Conservation (phyloP, 2,888 invertebrate species). For the Agrotis puta region DNA sequence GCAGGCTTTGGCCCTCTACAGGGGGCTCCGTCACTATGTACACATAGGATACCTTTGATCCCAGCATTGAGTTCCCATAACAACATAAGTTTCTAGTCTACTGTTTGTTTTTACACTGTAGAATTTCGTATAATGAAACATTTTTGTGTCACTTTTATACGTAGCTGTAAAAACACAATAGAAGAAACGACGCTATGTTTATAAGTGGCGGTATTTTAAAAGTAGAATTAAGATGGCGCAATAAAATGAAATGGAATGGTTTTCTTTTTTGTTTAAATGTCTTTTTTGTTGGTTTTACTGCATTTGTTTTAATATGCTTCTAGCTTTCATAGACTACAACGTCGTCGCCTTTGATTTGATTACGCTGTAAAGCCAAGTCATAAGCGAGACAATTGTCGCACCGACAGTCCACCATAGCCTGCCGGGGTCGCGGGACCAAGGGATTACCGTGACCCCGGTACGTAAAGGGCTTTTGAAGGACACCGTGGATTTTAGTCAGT, state of each 20-base stretch:
- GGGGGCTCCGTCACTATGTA: too few relatives aligned
- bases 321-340: constrained; percentile 9
- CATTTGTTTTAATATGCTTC: constrained; percentile 20
- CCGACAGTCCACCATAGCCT: background rate
- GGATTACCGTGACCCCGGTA: too few relatives aligned
- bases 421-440: too few relatives aligned
- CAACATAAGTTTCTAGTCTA: background rate
- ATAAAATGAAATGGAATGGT: constrained; percentile 52
- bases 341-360: background rate
- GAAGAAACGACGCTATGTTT: constrained; percentile 52
- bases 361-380: background rate
- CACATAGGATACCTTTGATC: too few relatives aligned
- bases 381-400: background rate
- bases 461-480: too few relatives aligned
- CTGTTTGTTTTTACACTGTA: constrained; percentile 1
- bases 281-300: constrained; percentile 20
- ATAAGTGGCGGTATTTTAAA: constrained; percentile 56
- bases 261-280: constrained; percentile 39
- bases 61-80: too few relatives aligned
- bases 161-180: constrained; percentile 62
- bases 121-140: constrained; percentile 61
- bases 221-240: constrained; percentile 50
- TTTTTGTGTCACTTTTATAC: constrained; percentile 63
- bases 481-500: too few relatives aligned
- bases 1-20: too few relatives aligned